Evolutionary conservation across 2,113 vertebrate genomes (phyloP), one percentile per base, ranked within the genome.

Genomic region (Ailurus styani): DNA sequence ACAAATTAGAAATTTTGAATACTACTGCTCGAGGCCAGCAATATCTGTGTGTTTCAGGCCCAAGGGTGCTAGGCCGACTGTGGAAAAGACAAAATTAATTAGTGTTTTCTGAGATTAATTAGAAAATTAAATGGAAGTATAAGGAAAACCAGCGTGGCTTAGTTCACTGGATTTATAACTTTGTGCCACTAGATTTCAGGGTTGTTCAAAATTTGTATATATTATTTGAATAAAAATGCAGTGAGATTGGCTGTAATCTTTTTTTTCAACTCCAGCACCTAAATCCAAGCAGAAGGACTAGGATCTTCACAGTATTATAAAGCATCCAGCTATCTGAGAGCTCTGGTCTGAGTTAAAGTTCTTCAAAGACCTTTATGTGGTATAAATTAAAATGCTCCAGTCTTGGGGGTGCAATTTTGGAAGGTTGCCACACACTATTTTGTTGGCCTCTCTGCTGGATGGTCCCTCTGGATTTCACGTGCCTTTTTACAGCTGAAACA

Each of bases 51-150:
- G 75, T 96, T 96, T 98, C 64, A 95, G 68, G 94, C 95, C 94
- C 95, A 96, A 94, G 94, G 87, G 92, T 96, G 84, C 75, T 79
- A 94, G 87, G 50, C 95, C 77, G 47, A 89, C 90, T 96, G 97
- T 95, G 95, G 77, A 96, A 98, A 97, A 97, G 94, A 97, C 87
- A 91, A 96, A 98, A 98, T 95, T 98, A 98, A 97, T 98, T 97
- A 98, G 91, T 95, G 84, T 95, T 98, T 98, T 95, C 97, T 81
- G 90, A 97, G 87, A 98, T 96, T 98, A 97, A 97, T 98, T 98
- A 98, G 94, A 97, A 98, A 98, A 96, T 94, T 96, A 96, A 97
- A 94, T 97, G 91, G 57, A 97, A 97, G 97, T 95, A 94, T 96
- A 98, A 96, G 97, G 94, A 95, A 98, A 97, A 96, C 45, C 87